These are phyloP conservation scores for Molossus alvarezi DNA, from an alignment of 2,797 vertebrate genomes.

Conservation along the genomic window DNA sequence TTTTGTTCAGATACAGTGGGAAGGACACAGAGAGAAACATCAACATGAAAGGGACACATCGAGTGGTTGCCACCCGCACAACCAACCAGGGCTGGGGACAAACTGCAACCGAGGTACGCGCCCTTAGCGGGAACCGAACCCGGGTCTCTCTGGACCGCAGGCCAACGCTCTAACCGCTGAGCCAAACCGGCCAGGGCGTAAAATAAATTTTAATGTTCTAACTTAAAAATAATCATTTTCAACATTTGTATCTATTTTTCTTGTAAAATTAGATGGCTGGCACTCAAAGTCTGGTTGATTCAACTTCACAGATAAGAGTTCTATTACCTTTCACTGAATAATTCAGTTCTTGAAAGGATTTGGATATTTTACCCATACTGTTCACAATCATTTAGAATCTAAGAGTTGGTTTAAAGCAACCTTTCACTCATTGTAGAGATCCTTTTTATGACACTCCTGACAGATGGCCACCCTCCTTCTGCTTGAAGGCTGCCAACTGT, in stretches of 20 bases:
- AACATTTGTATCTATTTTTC: slow-evolving; percentile 57
- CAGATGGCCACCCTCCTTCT: slow-evolving; percentile 43
- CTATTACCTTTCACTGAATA: slow-evolving; percentile 78
- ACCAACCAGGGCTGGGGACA: too few species aligned
- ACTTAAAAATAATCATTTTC: slow-evolving; percentile 58
- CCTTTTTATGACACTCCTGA: neutral
- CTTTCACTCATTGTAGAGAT: neutral
- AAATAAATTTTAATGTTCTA: slow-evolving; percentile 68
- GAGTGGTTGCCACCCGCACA: too few species aligned
- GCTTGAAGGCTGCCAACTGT: slow-evolving; percentile 55
- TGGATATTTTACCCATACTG: slow-evolving; percentile 81
- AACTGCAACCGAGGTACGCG: too few species aligned
- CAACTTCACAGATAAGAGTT: slow-evolving; percentile 59
- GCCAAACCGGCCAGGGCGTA: too few species aligned
- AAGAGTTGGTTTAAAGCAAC: slow-evolving; percentile 61
- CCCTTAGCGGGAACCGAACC: too few species aligned
- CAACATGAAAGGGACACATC: too few species aligned
- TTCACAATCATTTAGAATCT: slow-evolving; percentile 79
- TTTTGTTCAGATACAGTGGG: too few species aligned
- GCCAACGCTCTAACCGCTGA: too few species aligned
- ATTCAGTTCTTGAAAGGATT: slow-evolving; percentile 77
- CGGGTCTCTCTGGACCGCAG: too few species aligned
- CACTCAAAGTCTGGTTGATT: slow-evolving; percentile 45
- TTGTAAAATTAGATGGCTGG: slow-evolving; percentile 22
- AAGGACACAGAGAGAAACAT: too few species aligned